phyloP scores from a whole-genome alignment of 2,888 invertebrate species.

The Anthrax anthrax region DNA sequence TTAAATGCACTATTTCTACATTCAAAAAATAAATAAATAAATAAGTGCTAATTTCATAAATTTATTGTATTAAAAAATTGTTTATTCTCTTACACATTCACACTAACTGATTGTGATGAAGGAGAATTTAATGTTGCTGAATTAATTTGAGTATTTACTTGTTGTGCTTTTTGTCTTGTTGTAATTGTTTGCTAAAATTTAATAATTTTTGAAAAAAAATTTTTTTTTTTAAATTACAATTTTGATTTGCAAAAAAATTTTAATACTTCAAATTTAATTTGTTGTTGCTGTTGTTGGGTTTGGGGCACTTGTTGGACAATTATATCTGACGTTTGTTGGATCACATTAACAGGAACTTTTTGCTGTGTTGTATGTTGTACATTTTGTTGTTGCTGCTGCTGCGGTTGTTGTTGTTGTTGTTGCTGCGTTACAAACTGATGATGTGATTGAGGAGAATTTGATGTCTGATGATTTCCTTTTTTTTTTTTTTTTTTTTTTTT shows the following conservation, averaged over 20 bases:
- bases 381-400: slow-evolving; percentile 4
- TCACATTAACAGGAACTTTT: slow-evolving; percentile 7
- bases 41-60: slow-evolving; percentile 1
- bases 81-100: slow-evolving; percentile 5
- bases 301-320: slow-evolving; percentile 10
- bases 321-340: slow-evolving; percentile 9
- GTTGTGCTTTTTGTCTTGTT: slow-evolving; percentile 5
- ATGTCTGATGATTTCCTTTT: slow-evolving; percentile 14
- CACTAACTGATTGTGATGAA: slow-evolving; percentile 4
- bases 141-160: neutral
- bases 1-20: slow-evolving; percentile 3
- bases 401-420: neutral
- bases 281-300: slow-evolving; percentile 12
- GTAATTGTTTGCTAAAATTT: slow-evolving; percentile 5
- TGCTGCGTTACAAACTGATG: slow-evolving; percentile 1
- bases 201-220: no score
- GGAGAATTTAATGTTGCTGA: neutral
- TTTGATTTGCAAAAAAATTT: no score
- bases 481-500: no score
- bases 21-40: neutral
- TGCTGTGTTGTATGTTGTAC: slow-evolving; percentile 6
- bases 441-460: slow-evolving; percentile 4
- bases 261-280: no score
- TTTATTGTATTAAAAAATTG: neutral
- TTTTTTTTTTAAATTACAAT: no score